Conservation (phyloP, 1,140 invertebrate species). For the Drosophila kikkawai region DNA sequence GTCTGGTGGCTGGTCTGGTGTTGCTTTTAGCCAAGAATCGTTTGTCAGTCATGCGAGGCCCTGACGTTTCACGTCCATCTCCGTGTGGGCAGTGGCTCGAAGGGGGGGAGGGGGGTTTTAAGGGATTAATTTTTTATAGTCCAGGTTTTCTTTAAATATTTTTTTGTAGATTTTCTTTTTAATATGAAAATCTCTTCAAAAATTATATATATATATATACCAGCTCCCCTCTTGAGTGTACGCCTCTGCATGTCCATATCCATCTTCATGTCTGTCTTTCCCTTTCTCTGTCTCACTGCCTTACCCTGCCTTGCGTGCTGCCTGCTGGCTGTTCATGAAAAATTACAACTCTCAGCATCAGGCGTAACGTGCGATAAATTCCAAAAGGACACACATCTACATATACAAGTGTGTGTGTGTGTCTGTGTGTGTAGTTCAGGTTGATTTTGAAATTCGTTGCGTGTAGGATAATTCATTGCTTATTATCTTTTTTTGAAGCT, state of each 20-base stretch:
- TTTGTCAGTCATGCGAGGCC: conserved; percentile 47
- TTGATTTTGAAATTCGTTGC: conserved; percentile 81
- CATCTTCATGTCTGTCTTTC: conserved; percentile 6
- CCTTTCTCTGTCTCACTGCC: neutral
- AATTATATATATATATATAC: neutral
- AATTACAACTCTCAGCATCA: conserved; percentile 82
- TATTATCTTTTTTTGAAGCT: conserved; percentile 78
- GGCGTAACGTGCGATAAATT: conserved; percentile 78
- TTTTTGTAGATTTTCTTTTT: neutral
- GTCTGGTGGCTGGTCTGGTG: conserved; percentile 45
- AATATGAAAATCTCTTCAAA: neutral
- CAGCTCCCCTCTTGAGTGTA: neutral
- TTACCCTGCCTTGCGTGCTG: conserved; percentile 29
- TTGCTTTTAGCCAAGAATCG: conserved; percentile 39
- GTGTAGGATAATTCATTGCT: conserved; percentile 83
- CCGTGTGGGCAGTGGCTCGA: conserved; percentile 5
- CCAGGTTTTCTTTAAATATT: neutral
- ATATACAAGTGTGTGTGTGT: conserved; percentile 5
- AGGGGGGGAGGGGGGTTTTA: neutral
- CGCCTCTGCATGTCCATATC: conserved; percentile 7
- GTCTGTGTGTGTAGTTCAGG: conserved; percentile 39
- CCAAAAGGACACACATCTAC: conserved; percentile 33
- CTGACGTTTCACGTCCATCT: conserved; percentile 47
- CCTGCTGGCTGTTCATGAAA: conserved; percentile 60
- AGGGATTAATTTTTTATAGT: neutral